phyloP scores from a whole-genome alignment of 2,113 vertebrate genomes.

The Hemiscyllium ocellatum region DNA sequence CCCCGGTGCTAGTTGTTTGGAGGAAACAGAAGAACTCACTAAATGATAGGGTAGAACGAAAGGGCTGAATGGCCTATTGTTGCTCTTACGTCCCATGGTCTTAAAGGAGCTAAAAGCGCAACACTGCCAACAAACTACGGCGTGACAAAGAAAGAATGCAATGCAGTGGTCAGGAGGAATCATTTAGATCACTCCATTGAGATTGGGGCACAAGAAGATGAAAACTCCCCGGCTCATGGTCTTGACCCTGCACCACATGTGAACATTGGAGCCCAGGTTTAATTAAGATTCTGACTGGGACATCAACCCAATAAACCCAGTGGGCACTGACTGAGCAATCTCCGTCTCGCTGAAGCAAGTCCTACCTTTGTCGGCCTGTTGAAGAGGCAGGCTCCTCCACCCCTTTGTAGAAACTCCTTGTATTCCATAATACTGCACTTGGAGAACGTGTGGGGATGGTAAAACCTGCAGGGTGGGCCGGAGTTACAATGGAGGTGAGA shows the following conservation, averaged over 20 bases:
- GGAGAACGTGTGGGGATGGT: constrained; percentile 84
- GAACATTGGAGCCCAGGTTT: neutral
- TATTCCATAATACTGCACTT: constrained; percentile 93
- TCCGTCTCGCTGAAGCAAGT: neutral
- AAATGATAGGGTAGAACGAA: too few relatives aligned
- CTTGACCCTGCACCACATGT: neutral
- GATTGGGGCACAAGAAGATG: neutral
- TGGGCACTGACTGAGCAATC: neutral
- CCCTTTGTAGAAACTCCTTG: constrained; percentile 86
- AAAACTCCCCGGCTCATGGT: neutral
- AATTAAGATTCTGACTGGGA: neutral
- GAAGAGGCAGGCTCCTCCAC: constrained; percentile 90
- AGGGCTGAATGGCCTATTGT: too few relatives aligned
- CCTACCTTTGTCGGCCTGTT: constrained; percentile 89
- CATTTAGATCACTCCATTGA: neutral
- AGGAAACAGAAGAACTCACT: neutral
- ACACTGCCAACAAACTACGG: neutral
- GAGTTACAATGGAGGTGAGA: neutral
- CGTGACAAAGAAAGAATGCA: neutral
- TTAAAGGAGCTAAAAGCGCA: too few relatives aligned
- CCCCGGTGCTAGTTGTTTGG: neutral
- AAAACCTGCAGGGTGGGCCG: constrained; percentile 65
- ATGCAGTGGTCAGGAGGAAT: neutral
- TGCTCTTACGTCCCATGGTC: too few relatives aligned
- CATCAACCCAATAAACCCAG: neutral